These are phyloP conservation scores for Morinoia aosen DNA, from an alignment of 2,888 invertebrate genomes.

Conservation along the genomic window DNA sequence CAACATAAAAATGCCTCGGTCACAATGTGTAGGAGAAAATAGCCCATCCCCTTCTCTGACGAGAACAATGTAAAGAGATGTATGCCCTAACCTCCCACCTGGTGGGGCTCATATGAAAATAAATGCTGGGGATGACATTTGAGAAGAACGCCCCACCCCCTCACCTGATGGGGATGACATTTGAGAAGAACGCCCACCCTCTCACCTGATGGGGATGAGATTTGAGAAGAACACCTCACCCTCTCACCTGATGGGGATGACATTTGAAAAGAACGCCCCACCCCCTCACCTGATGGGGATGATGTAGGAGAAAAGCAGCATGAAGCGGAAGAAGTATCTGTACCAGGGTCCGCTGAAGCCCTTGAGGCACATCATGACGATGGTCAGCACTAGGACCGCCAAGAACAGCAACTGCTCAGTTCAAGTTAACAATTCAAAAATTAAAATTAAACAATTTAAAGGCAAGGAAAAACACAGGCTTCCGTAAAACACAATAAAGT, in stretches of 20 bases:
- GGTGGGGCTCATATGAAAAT: not conserved
- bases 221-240: not conserved
- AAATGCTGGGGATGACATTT: not conserved
- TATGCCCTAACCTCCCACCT: not conserved
- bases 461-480: not conserved
- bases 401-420: conserved; percentile 81
- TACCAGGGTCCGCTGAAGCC: conserved; percentile 98
- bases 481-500: not conserved
- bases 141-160: not conserved
- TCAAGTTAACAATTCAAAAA: not conserved
- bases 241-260: conserved; percentile 18
- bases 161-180: conserved; percentile 1
- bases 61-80: not conserved
- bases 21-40: not conserved
- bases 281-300: conserved; percentile 89
- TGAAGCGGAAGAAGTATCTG: conserved; percentile 94
- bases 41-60: not conserved
- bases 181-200: not conserved
- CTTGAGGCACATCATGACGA: conserved; percentile 96
- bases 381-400: conserved; percentile 89
- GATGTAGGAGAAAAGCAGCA: conserved; percentile 97
- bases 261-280: not conserved
- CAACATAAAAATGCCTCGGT: too few species aligned
- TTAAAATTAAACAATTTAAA: not conserved
- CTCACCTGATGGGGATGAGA: not conserved